These are phyloP conservation scores for Gorsachius goisagi DNA, from an alignment of 2,113 vertebrate genomes.

Conservation along the genomic window DNA sequence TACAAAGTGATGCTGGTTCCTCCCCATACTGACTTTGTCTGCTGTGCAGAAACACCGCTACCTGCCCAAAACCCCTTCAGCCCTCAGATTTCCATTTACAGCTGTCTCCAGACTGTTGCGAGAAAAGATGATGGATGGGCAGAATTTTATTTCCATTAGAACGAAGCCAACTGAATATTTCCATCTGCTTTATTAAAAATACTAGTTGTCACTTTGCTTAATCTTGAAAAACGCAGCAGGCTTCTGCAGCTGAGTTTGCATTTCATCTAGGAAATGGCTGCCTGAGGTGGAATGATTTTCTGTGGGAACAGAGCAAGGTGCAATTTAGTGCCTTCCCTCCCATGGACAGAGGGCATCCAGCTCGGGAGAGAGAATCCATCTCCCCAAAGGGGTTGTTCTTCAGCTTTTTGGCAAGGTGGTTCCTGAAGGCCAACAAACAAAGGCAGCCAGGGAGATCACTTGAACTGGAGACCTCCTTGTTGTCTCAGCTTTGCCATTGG, in stretches of 20 bases:
- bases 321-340: not conserved
- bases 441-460: not conserved
- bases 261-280: not conserved
- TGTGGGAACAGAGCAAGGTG: not conserved
- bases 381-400: not conserved
- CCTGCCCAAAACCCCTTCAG: not conserved
- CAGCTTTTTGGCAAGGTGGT: not conserved
- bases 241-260: constrained; percentile 34
- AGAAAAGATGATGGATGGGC: constrained; percentile 36
- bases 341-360: not conserved
- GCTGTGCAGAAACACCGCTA: not conserved
- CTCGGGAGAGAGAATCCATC: not conserved
- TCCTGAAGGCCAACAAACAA: not conserved
- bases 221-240: constrained; percentile 26
- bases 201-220: not conserved
- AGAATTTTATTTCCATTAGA: constrained; percentile 34
- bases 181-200: constrained; percentile 41
- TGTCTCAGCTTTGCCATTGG: not conserved
- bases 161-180: constrained; percentile 18
- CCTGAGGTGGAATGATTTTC: not conserved
- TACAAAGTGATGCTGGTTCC: not conserved
- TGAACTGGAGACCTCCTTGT: not conserved
- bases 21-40: not conserved
- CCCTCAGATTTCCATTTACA: not conserved
- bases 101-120: not conserved